Conservation (phyloP, 2,888 invertebrate genomes). For the Gymnocheta viridis region DNA sequence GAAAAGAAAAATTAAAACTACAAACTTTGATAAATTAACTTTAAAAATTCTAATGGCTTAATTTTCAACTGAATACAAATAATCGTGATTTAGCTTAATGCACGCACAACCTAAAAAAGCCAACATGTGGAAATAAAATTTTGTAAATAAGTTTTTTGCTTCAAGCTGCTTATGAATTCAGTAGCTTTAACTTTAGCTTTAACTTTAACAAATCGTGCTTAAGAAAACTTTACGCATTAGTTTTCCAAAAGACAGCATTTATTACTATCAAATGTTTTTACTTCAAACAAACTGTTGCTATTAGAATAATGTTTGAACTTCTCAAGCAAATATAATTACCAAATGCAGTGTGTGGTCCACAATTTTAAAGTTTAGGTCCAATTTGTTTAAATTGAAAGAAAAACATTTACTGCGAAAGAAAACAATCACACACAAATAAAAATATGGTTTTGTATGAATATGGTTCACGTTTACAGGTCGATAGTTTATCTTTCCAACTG, state of each 20-base stretch:
- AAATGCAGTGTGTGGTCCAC: conserved; percentile 61
- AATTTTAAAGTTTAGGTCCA: conserved; percentile 51
- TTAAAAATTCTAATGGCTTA: conserved; percentile 62
- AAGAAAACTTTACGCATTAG: conserved; percentile 43
- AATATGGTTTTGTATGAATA: conserved; percentile 28
- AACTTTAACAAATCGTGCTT: conserved; percentile 38
- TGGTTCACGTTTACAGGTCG: conserved; percentile 68
- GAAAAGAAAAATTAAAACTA: neutral
- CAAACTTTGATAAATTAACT: conserved; percentile 44
- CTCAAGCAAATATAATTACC: conserved; percentile 54
- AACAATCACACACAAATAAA: conserved; percentile 14
- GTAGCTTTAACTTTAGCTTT: no score
- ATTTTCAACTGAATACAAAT: conserved; percentile 46
- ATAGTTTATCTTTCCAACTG: conserved; percentile 69
- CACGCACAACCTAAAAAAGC: conserved; percentile 66
- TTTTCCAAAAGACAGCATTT: conserved; percentile 40
- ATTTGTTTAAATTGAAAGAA: conserved; percentile 52
- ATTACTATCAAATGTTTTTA: conserved; percentile 54
- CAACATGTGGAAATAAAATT: conserved; percentile 35
- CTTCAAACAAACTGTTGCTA: conserved; percentile 28
- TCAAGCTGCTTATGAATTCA: conserved; percentile 24
- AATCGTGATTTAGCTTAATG: conserved; percentile 64
- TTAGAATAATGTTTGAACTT: conserved; percentile 39
- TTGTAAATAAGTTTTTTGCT: neutral
- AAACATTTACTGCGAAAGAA: conserved; percentile 3